A percentile compares a stretch with the other conserved stretches of the same genome.
Conservation (phyloP, 2,888 invertebrate genomes). For the Stenolophus ochropezus region DNA sequence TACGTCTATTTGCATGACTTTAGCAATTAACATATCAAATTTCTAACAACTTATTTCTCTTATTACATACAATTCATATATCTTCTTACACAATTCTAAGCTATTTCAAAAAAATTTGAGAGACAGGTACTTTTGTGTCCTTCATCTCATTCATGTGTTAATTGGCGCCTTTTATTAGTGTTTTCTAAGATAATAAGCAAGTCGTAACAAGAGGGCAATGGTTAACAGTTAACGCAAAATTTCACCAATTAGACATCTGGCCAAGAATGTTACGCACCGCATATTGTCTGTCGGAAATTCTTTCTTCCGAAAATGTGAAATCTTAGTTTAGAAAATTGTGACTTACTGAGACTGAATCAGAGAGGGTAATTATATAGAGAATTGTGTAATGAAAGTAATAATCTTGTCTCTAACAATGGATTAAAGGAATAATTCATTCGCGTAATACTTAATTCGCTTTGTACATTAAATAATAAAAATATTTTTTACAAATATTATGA, state of each 20-base stretch:
- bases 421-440: conserved; percentile 4
- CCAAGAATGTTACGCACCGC: background rate
- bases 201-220: background rate
- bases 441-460: conserved; percentile 5
- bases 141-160: conserved; percentile 9
- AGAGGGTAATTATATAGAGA: background rate
- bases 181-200: background rate
- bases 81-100: background rate
- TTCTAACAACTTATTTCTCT: background rate
- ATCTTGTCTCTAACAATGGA: conserved; percentile 8
- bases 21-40: background rate
- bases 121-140: background rate
- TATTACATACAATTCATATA: background rate
- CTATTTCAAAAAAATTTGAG: background rate
- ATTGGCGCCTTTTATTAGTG: background rate
- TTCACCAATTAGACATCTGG: conserved; percentile 34
- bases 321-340: conserved; percentile 7
- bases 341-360: background rate
- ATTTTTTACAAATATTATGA: background rate
- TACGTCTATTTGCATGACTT: background rate
- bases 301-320: conserved; percentile 26
- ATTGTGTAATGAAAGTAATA: conserved; percentile 11
- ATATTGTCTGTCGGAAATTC: conserved; percentile 2
- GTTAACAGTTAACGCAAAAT: conserved; percentile 2
- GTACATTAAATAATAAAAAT: background rate